Evolutionary conservation across 2,888 invertebrate genomes (phyloP).

Genomic region (Disparrhopalites patrizii): DNA sequence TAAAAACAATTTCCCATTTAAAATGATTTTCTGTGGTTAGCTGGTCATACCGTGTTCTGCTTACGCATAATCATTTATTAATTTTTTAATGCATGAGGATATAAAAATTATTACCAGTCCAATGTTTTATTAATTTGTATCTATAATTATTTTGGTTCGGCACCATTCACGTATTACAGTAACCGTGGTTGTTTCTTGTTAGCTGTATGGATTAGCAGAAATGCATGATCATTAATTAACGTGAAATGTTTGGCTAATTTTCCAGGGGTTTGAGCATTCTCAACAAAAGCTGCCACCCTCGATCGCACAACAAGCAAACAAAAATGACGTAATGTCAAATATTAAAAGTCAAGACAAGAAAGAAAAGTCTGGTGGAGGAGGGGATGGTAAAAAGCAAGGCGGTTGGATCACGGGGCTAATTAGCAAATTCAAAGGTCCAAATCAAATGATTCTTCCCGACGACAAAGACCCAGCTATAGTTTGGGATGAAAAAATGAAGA

Average conservation of each 20-base stretch:
- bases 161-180: conserved; percentile 5
- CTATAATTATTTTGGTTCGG: conserved; percentile 15
- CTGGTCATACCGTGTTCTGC: too few species aligned
- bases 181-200: neutral
- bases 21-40: too few species aligned
- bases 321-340: neutral
- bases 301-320: neutral
- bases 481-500: conserved; percentile 82
- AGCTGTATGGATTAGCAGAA: neutral
- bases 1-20: too few species aligned
- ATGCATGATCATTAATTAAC: neutral
- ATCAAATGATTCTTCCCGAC: conserved; percentile 94
- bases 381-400: conserved; percentile 28
- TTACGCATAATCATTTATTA: too few species aligned
- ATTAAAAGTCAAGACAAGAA: neutral
- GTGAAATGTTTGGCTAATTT: neutral
- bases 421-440: conserved; percentile 77
- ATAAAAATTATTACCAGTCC: too few species aligned
- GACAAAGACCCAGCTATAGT: conserved; percentile 91
- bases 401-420: conserved; percentile 63
- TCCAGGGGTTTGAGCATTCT: conserved; percentile 5
- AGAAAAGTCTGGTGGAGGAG: conserved; percentile 20
- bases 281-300: neutral
- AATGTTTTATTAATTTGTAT: neutral
- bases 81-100: too few species aligned